Conservation (phyloP, 2,888 invertebrate species). For the Drosophila macrothrix region DNA sequence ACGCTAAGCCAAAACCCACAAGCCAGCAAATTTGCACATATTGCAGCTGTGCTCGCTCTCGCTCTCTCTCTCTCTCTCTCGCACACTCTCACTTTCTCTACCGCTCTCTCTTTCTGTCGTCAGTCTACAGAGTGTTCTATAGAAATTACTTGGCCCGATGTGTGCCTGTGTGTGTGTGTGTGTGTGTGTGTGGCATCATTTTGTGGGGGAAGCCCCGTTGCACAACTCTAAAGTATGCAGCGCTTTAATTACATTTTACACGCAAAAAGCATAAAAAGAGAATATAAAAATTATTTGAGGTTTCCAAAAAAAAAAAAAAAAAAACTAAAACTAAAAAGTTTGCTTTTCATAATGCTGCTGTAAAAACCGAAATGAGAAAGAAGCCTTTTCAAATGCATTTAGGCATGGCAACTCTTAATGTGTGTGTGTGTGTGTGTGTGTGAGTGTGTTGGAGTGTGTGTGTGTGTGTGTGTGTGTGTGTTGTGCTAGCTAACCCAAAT, state of each 20-base stretch:
- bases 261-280: constrained; percentile 31
- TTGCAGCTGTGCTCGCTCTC: constrained; percentile 13
- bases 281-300: constrained; percentile 49
- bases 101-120: neutral
- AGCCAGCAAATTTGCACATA: constrained; percentile 57
- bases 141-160: constrained; percentile 52
- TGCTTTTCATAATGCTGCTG: constrained; percentile 35
- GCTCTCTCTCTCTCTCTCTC: too few relatives aligned
- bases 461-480: constrained; percentile 12
- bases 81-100: neutral
- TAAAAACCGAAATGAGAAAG: constrained; percentile 50
- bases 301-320: constrained; percentile 16
- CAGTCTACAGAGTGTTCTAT: constrained; percentile 22
- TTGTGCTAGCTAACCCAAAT: constrained; percentile 65
- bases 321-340: constrained; percentile 14
- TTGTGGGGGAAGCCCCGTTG: constrained; percentile 25
- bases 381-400: constrained; percentile 66
- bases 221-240: constrained; percentile 32
- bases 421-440: neutral
- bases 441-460: neutral
- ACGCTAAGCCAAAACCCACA: constrained; percentile 38
- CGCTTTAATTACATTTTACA: constrained; percentile 69
- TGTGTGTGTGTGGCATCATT: constrained; percentile 50
- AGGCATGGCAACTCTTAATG: constrained; percentile 39
- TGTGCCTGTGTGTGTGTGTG: constrained; percentile 28